Base-by-base conservation (phyloP, 92 coral and sea anemone species). In the Meandrina meandrites region DNA sequence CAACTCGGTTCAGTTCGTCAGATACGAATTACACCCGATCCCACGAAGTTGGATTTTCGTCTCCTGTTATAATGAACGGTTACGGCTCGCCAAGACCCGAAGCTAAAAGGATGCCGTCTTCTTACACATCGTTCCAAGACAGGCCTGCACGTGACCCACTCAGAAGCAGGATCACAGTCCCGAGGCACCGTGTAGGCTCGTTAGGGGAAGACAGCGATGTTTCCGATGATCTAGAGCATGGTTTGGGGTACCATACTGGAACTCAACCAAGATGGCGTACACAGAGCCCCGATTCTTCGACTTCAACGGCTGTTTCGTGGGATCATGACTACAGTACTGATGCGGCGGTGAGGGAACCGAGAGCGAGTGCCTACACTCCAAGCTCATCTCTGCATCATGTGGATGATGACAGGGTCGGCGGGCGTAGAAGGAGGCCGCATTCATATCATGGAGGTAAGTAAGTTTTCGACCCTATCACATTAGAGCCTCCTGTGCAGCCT, bases 381-480 rank as follows among this genome's bases (percentile, higher is more conserved):
- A 50, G 10, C 68, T 32, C 79, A 8, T 73, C 87, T 30, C 36
- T 54, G 35, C n/a, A 74, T 73, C 71, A 56, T n/a, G n/a, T n/a
- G 2, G 66, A 21, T 30, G 28, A 36, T 54, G 80, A 83, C 74
- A 21, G 68, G 17, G 40, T 21, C 54, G 19, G 62, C 14, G 87
- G 68, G 30, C 50, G 89, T 27, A 79, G 94, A 36, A 27, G 64
- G 31, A 82, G 94, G 83, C 91, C 95, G 17, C 94, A 92, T 81
- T 92, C 95, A 6, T 86, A 81, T 92, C 90, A 88, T 74, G 88
- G 90, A 86, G 98, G 98, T 94, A 91, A 81, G 27, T 79, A 24
- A 21, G 21, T 31, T 24, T 60, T 8, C 14, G 68, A 60, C 8
- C 31, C 32, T 66, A 30, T 0, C 69, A 62, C 31, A 8, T 7